phyloP scores from a whole-genome alignment of 2,797 vertebrate species.

The Cynodonichthys magdalenae region DNA sequence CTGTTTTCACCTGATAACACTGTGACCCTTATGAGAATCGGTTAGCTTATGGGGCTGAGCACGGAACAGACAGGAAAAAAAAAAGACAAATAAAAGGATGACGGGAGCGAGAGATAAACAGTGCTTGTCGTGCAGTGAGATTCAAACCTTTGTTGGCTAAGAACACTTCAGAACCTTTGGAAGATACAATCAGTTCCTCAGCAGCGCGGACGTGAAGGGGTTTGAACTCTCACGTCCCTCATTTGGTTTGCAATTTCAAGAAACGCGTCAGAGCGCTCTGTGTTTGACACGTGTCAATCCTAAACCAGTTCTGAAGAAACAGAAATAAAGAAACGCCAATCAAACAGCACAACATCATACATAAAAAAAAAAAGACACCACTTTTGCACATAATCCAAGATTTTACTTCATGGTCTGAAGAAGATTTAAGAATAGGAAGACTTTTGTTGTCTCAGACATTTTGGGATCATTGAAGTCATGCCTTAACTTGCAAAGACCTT shows the following conservation, averaged over 20 bases:
- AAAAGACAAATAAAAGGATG: constrained; percentile 12
- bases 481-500: constrained; percentile 4
- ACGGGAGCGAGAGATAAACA: constrained; percentile 45
- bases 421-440: fast-evolving
- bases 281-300: constrained; percentile 38
- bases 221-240: constrained; percentile 21
- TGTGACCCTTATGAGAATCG: constrained; percentile 44
- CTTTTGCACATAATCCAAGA: constrained; percentile 11
- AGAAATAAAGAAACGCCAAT: not conserved
- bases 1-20: constrained; percentile 61
- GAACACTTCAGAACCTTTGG: constrained; percentile 75
- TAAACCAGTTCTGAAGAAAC: constrained; percentile 11
- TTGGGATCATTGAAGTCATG: constrained; percentile 3
- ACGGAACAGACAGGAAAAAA: constrained; percentile 34
- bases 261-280: constrained; percentile 37
- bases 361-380: not conserved
- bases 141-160: constrained; percentile 62
- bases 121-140: constrained; percentile 35
- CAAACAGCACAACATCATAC: not conserved
- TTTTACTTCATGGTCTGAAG: not conserved
- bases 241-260: constrained; percentile 55
- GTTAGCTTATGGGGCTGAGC: constrained; percentile 68
- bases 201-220: constrained; percentile 35
- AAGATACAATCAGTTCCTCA: constrained; percentile 49
- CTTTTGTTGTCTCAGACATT: not conserved